A percentile compares a stretch with the other conserved stretches of the same genome.
Conservation (phyloP, 2,113 vertebrate genomes). For the Notechis scutatus region DNA sequence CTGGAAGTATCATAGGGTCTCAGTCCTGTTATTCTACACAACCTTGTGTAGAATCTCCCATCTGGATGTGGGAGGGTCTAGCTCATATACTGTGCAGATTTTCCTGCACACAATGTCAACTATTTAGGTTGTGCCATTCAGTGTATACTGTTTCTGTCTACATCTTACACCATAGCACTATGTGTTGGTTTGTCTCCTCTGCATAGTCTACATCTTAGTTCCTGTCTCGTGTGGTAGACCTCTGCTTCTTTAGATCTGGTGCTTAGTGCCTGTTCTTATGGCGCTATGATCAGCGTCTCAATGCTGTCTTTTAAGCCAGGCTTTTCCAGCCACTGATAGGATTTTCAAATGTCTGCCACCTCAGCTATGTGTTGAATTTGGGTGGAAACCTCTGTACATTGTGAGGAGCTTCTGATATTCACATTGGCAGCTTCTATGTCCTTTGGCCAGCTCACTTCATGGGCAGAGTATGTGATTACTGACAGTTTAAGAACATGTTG, state of each 20-base stretch:
- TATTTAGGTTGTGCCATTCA: neutral
- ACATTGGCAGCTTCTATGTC: neutral
- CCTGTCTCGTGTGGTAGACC: too few species aligned
- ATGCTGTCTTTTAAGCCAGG: too few species aligned
- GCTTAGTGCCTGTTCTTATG: too few species aligned
- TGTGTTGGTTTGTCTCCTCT: neutral
- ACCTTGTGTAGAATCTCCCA: neutral
- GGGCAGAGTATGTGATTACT: too few species aligned
- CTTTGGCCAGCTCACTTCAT: neutral
- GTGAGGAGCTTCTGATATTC: neutral
- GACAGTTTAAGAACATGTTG: neutral
- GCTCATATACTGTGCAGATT: neutral
- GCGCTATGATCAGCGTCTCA: too few species aligned
- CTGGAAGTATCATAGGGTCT: neutral
- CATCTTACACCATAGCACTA: neutral
- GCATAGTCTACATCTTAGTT: neutral
- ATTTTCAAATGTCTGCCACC: neutral
- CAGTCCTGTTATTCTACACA: neutral
- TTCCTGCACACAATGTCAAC: neutral
- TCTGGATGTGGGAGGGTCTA: neutral
- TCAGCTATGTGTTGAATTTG: neutral
- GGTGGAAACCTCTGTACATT: neutral
- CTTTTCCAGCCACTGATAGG: too few species aligned
- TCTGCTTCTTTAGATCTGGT: too few species aligned
- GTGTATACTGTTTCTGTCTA: neutral